A percentile compares a stretch with the other conserved stretches of the same genome.
These are phyloP conservation scores for Diplazon laetatorius DNA, from an alignment of 2,888 invertebrate species.

Conservation along the genomic window DNA sequence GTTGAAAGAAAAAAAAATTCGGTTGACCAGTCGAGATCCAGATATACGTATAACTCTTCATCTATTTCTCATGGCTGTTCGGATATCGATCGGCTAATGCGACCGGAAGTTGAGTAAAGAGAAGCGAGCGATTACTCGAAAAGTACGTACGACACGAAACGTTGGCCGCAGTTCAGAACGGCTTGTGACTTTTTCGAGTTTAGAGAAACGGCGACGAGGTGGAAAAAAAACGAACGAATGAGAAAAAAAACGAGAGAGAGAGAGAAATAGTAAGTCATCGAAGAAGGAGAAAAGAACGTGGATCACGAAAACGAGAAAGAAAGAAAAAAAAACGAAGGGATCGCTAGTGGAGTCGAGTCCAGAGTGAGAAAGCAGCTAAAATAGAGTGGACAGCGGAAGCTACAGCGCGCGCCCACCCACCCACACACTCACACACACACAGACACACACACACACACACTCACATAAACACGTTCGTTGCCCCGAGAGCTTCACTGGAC, in stretches of 20 bases:
- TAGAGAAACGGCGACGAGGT: constrained; percentile 24
- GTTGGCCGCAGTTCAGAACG: constrained; percentile 34
- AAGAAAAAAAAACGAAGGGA: constrained; percentile 12
- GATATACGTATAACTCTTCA: not conserved
- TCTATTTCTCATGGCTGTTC: constrained; percentile 26
- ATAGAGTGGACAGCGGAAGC: constrained; percentile 54
- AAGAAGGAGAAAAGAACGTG: too few relatives aligned
- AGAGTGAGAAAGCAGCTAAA: constrained; percentile 33
- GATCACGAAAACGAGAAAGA: constrained; percentile 15
- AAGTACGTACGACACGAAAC: constrained; percentile 49
- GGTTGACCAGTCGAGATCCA: not conserved
- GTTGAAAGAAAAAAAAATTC: too few relatives aligned
- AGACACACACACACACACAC: too few relatives aligned
- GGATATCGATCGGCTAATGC: constrained; percentile 58
- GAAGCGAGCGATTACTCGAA: constrained; percentile 46
- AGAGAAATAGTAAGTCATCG: not conserved
- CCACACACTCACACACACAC: too few relatives aligned
- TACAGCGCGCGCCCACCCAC: constrained; percentile 18
- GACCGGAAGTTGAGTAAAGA: constrained; percentile 18
- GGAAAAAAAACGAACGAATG: not conserved
- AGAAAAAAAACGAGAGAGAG: constrained; percentile 19
- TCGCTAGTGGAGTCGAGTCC: constrained; percentile 9
- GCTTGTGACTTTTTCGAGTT: constrained; percentile 51
- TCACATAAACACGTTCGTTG: constrained; percentile 23
- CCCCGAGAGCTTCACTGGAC: constrained; percentile 49